Evolutionary conservation across 2,888 invertebrate genomes (phyloP).

Genomic region (Meghimatium bilineatum): DNA sequence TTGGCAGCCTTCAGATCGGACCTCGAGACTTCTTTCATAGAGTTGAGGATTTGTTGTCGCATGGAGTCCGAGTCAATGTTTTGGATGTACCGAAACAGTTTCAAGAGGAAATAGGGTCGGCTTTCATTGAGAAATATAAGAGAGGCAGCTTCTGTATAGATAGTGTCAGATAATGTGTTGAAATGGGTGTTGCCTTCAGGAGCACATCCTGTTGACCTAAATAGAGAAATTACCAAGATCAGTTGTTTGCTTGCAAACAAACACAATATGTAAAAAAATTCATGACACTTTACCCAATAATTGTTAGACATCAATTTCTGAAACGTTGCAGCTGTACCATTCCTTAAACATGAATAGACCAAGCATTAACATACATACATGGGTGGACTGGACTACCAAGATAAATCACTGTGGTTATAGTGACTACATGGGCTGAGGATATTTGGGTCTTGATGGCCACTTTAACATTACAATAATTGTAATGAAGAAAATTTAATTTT

Average conservation of each 20-base stretch:
- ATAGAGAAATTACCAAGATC: background rate
- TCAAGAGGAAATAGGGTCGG: slow-evolving; percentile 82
- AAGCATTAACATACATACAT: no score
- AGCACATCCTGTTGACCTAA: slow-evolving; percentile 53
- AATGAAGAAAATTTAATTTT: no score
- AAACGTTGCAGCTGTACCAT: no score
- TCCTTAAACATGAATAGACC: no score
- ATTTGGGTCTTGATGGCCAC: no score
- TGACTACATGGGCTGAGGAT: no score
- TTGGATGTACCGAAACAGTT: slow-evolving; percentile 85
- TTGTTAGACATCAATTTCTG: no score
- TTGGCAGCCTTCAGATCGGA: slow-evolving; percentile 81
- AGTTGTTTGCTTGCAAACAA: background rate
- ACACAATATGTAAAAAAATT: no score
- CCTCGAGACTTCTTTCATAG: slow-evolving; percentile 81
- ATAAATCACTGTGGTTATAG: no score
- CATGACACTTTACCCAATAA: no score
- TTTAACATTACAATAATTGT: no score
- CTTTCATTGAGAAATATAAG: slow-evolving; percentile 88
- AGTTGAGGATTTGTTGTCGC: slow-evolving; percentile 83
- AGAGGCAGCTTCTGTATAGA: slow-evolving; percentile 88
- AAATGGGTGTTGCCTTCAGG: slow-evolving; percentile 67
- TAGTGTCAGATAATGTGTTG: slow-evolving; percentile 82
- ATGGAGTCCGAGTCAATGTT: slow-evolving; percentile 84
- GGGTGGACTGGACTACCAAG: no score